Percentiles rank a stretch among this genome's conserved stretches.
These are phyloP conservation scores for Coelinius sp. DNA, from an alignment of 2,888 invertebrate genomes.

Conservation along the genomic window DNA sequence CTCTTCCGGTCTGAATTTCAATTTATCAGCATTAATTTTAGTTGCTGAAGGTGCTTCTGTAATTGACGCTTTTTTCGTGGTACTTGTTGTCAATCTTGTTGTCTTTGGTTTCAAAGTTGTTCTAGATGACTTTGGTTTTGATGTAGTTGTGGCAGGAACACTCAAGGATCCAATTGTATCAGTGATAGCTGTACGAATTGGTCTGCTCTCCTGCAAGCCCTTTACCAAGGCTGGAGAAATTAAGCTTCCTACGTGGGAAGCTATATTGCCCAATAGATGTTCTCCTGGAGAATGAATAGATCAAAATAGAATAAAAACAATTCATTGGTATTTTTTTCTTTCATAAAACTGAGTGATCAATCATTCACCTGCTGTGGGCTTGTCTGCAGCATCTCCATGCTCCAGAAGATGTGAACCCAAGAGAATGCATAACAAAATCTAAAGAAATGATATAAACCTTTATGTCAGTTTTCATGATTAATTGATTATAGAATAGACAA, in stretches of 20 bases:
- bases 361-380: constrained; percentile 51
- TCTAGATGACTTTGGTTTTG: constrained; percentile 1
- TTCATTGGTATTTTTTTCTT: neutral
- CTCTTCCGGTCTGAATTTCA: neutral
- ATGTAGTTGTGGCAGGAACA: constrained; percentile 10
- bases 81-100: constrained; percentile 35
- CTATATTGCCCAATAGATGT: constrained; percentile 54
- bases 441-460: constrained; percentile 22
- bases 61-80: constrained; percentile 32
- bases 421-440: constrained; percentile 44
- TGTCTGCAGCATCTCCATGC: constrained; percentile 50
- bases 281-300: constrained; percentile 48
- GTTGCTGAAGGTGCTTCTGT: constrained; percentile 36
- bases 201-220: constrained; percentile 44
- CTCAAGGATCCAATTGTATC: constrained; percentile 32
- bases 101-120: constrained; percentile 26
- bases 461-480: neutral
- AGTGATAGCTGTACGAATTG: constrained; percentile 43
- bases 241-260: constrained; percentile 56
- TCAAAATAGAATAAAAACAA: neutral
- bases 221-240: constrained; percentile 53
- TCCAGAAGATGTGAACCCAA: constrained; percentile 35
- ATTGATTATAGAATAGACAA: neutral
- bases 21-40: neutral
- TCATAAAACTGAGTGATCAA: neutral